Percentiles rank a stretch among this genome's conserved stretches.
These are phyloP conservation scores for Ctenicera cuprea DNA, from an alignment of 2,888 invertebrate species.

Conservation along the genomic window DNA sequence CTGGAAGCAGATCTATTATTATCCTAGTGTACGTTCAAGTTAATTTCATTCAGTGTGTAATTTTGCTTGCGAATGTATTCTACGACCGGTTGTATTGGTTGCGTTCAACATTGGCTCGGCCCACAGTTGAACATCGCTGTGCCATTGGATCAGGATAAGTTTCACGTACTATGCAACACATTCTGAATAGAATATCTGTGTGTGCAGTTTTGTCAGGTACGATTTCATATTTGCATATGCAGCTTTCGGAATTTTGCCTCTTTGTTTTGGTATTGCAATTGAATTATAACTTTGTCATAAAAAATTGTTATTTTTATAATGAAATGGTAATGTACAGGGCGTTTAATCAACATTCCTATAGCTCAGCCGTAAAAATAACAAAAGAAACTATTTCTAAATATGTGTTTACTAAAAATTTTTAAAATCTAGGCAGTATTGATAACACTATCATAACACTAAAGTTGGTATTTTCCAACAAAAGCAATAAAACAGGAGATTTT, in stretches of 20 bases:
- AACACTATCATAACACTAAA: too few species aligned
- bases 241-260: neutral
- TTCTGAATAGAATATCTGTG: conserved; percentile 36
- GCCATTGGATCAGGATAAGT: conserved; percentile 34
- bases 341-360: too few species aligned
- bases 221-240: conserved; percentile 12
- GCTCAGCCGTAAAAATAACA: too few species aligned
- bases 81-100: conserved; percentile 30
- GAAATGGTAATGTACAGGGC: too few species aligned
- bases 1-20: conserved; percentile 33
- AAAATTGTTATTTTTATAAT: too few species aligned
- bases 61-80: conserved; percentile 49
- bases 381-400: too few species aligned
- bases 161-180: conserved; percentile 37
- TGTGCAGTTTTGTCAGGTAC: conserved; percentile 27
- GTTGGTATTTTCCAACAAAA: too few species aligned
- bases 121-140: conserved; percentile 14
- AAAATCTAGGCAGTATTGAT: too few species aligned
- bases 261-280: neutral
- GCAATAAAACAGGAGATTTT: too few species aligned
- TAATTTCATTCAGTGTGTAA: conserved; percentile 45
- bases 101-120: conserved; percentile 22
- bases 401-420: too few species aligned
- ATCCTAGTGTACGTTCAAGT: conserved; percentile 31
- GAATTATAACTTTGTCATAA: too few species aligned